Conservation (phyloP, 2,113 vertebrate genomes). For the Toxotes chatareus region DNA sequence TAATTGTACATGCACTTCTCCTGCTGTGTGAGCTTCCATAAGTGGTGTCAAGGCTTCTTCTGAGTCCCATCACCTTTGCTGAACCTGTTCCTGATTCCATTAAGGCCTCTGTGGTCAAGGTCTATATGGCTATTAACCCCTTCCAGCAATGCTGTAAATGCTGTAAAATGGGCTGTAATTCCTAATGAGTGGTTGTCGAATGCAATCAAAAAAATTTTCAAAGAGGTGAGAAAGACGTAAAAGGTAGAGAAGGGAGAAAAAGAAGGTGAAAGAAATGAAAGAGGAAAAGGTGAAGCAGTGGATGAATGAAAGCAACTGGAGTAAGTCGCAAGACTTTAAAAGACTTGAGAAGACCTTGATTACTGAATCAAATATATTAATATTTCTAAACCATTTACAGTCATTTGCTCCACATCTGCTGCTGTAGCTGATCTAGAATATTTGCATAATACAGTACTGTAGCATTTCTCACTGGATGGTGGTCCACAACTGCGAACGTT, state of each 20-base stretch:
- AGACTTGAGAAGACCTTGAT: constrained; percentile 7
- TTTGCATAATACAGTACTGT: background rate
- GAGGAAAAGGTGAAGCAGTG: background rate
- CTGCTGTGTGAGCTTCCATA: constrained; percentile 53
- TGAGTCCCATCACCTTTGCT: constrained; percentile 58
- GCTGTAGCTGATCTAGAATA: constrained; percentile 6
- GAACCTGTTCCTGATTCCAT: constrained; percentile 65
- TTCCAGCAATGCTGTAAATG: constrained; percentile 33
- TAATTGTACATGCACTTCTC: constrained; percentile 61
- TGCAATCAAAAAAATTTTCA: constrained; percentile 17
- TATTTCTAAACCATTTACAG: constrained; percentile 19
- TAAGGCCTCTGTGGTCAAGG: constrained; percentile 64
- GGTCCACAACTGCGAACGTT: background rate
- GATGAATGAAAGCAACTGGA: background rate
- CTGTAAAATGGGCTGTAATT: constrained; percentile 59
- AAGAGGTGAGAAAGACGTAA: background rate
- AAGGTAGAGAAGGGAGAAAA: background rate
- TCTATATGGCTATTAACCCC: constrained; percentile 70
- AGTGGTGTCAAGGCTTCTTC: constrained; percentile 69
- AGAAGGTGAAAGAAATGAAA: constrained; percentile 6
- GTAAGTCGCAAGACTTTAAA: background rate
- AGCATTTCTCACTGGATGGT: background rate
- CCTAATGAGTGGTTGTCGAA: constrained; percentile 63
- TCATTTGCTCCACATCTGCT: constrained; percentile 13
- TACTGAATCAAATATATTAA: background rate